A percentile compares a stretch with the other conserved stretches of the same genome.
phyloP scores from a whole-genome alignment of 2,113 vertebrate species.

The Stigmatopora argus region DNA sequence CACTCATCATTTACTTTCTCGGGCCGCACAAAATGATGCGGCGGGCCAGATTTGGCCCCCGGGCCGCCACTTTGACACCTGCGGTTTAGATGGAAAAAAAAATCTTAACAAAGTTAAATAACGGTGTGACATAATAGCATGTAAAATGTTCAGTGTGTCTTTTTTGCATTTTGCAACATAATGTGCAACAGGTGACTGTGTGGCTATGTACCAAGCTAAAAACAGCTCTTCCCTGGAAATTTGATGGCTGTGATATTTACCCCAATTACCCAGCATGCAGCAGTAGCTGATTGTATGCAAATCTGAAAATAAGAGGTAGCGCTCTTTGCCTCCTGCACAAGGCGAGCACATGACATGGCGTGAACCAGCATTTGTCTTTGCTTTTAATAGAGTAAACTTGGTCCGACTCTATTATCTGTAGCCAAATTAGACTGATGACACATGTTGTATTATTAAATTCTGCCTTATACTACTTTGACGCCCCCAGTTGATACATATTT shows the following conservation, averaged over 20 bases:
- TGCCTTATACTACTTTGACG: slow-evolving; percentile 52
- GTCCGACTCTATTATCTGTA: slow-evolving; percentile 79
- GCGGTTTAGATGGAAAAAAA: neutral
- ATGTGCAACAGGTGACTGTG: slow-evolving; percentile 64
- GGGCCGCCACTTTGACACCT: too few species aligned
- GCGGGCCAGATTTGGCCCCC: too few species aligned
- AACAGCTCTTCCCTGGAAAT: slow-evolving; percentile 52
- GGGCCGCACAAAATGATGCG: too few species aligned
- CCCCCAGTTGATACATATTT: neutral
- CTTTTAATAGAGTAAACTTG: slow-evolving; percentile 89
- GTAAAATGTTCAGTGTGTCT: neutral
- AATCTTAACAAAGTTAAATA: neutral
- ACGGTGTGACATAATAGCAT: neutral
- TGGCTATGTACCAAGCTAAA: slow-evolving; percentile 46
- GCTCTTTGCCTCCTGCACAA: slow-evolving; percentile 31
- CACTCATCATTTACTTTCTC: too few species aligned
- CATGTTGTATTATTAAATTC: slow-evolving; percentile 79
- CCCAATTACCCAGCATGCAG: slow-evolving; percentile 58
- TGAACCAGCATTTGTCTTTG: slow-evolving; percentile 75
- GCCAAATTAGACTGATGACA: slow-evolving; percentile 86
- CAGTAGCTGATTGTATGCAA: slow-evolving; percentile 82
- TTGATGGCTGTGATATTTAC: slow-evolving; percentile 58
- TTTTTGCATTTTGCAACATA: slow-evolving; percentile 13
- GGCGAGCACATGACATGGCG: slow-evolving; percentile 44
- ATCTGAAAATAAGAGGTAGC: slow-evolving; percentile 91